These are phyloP conservation scores for Microlaimidae sp. DNA, from an alignment of 2,888 invertebrate species.

Conservation along the genomic window DNA sequence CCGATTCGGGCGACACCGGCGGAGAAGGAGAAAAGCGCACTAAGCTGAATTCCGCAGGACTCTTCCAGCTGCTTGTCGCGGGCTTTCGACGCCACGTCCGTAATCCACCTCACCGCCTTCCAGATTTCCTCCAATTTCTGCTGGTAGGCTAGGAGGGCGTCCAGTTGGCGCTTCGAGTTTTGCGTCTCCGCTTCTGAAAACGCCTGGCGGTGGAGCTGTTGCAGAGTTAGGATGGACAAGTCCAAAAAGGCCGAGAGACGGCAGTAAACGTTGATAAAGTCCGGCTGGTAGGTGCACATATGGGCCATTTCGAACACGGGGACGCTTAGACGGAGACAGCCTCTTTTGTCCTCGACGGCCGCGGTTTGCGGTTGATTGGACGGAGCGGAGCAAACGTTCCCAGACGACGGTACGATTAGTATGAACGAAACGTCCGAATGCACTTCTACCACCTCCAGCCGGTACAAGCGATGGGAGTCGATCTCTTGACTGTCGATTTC, in stretches of 20 bases:
- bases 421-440: constrained; percentile 75
- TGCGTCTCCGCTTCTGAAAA: neutral
- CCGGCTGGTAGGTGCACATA: constrained; percentile 74
- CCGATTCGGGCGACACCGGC: constrained; percentile 4
- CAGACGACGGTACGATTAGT: constrained; percentile 74
- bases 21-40: constrained; percentile 25
- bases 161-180: neutral
- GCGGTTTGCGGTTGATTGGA: constrained; percentile 44
- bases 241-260: constrained; percentile 80
- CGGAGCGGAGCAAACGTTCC: constrained; percentile 68
- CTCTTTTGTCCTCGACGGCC: constrained; percentile 55
- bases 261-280: constrained; percentile 73
- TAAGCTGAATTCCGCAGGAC: constrained; percentile 38
- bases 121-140: constrained; percentile 67
- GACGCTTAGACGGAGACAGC: constrained; percentile 70
- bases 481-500: constrained; percentile 6
- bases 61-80: constrained; percentile 52
- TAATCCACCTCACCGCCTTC: constrained; percentile 86
- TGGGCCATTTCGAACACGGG: constrained; percentile 63
- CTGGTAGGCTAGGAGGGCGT: constrained; percentile 53
- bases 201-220: constrained; percentile 68
- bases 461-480: constrained; percentile 51
- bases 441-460: constrained; percentile 78
- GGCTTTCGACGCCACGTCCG: constrained; percentile 83
- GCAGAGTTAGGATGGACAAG: constrained; percentile 71